A percentile compares a stretch with the other conserved stretches of the same genome.
Conservation (phyloP, 2,797 vertebrate species). For the Megaceryle alcyon region DNA sequence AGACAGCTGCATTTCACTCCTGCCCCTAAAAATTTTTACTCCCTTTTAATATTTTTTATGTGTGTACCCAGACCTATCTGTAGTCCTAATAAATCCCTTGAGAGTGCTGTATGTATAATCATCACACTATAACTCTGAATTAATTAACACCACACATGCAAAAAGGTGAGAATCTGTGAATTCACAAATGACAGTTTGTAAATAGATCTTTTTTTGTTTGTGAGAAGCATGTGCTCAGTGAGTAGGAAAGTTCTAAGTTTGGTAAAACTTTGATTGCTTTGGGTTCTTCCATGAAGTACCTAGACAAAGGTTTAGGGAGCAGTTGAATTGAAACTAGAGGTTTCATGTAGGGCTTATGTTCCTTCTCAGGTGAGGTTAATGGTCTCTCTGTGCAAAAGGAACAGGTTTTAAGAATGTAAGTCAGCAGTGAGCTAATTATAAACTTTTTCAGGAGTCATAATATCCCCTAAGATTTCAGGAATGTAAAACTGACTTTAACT, state of each 20-base stretch:
- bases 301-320: background rate
- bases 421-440: background rate
- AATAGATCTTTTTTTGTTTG: background rate
- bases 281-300: background rate
- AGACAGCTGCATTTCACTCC: background rate
- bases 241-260: background rate
- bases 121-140: background rate
- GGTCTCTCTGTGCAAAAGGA: background rate
- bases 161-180: constrained; percentile 26
- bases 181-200: background rate
- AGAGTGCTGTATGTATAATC: background rate
- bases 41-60: background rate
- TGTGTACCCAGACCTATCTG: background rate
- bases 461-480: background rate
- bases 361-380: background rate
- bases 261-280: background rate
- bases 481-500: background rate
- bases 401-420: background rate
- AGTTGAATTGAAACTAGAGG: background rate
- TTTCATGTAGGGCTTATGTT: background rate
- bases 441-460: background rate
- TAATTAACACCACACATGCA: background rate
- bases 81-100: background rate
- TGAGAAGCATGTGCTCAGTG: background rate
- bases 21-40: background rate